Percentiles rank a stretch among this genome's conserved stretches.
Conservation (phyloP, 2,888 invertebrate species). For the Xylocampa areola region DNA sequence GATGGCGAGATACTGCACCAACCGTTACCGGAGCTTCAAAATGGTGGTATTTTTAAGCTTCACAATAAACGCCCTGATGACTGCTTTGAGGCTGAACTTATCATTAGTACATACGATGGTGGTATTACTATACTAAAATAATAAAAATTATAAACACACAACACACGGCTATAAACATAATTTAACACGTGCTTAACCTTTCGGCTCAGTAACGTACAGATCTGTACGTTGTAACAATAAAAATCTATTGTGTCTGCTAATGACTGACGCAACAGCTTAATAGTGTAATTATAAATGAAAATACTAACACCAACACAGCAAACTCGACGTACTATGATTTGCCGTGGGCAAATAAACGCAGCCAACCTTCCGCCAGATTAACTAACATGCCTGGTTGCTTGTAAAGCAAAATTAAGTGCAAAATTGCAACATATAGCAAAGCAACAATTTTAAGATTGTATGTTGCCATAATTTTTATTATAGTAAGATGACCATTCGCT, state of each 20-base stretch:
- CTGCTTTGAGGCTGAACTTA: constrained; percentile 63
- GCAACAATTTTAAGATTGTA: no score
- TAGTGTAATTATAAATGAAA: no score
- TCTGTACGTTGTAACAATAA: no score
- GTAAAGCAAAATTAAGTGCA: neutral
- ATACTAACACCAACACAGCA: neutral
- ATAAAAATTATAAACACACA: neutral
- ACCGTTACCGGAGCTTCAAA: constrained; percentile 53
- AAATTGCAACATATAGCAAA: no score
- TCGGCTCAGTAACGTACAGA: no score
- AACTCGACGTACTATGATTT: constrained; percentile 7
- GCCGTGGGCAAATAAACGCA: constrained; percentile 23
- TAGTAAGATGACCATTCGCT: constrained; percentile 21
- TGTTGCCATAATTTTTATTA: constrained; percentile 3
- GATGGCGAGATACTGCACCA: constrained; percentile 70
- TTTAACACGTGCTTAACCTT: no score
- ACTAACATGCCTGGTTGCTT: neutral
- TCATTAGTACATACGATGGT: constrained; percentile 22
- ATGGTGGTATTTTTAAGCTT: constrained; percentile 64
- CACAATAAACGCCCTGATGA: constrained; percentile 76
- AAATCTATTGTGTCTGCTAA: no score
- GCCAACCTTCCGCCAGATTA: constrained; percentile 8
- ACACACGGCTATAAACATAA: no score
- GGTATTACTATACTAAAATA: constrained; percentile 26
- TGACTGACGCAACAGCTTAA: no score